Percentiles rank a stretch among this genome's conserved stretches.
These are phyloP conservation scores for Sturnira hondurensis DNA, from an alignment of 2,113 vertebrate species.

Conservation along the genomic window DNA sequence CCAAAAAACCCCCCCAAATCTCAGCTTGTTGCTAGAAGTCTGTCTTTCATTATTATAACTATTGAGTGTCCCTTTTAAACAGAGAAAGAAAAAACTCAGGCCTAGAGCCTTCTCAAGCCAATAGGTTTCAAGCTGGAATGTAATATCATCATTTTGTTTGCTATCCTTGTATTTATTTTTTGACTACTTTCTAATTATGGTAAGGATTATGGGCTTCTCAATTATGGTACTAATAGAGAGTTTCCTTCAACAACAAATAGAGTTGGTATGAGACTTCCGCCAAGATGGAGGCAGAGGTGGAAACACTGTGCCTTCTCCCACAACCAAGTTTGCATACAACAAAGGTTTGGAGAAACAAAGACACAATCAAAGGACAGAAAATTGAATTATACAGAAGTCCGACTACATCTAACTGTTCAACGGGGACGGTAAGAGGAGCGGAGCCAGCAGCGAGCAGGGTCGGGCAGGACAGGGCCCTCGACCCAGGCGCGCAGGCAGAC, in stretches of 20 bases:
- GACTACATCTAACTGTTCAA: no score
- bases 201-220: neutral
- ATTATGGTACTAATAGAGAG: neutral
- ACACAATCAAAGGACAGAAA: no score
- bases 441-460: no score
- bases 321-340: no score
- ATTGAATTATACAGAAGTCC: no score
- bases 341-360: no score
- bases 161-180: neutral
- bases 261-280: no score
- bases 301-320: no score
- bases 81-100: neutral
- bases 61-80: neutral
- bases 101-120: rapidly evolving
- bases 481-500: no score
- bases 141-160: neutral
- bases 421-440: no score
- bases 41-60: neutral
- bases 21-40: neutral
- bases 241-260: neutral
- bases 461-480: no score
- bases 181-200: neutral
- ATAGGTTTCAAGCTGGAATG: neutral
- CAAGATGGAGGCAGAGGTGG: no score
- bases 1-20: neutral